Conservation (phyloP, 1,140 invertebrate genomes). For the Ptiloglossa arizonensis region DNA sequence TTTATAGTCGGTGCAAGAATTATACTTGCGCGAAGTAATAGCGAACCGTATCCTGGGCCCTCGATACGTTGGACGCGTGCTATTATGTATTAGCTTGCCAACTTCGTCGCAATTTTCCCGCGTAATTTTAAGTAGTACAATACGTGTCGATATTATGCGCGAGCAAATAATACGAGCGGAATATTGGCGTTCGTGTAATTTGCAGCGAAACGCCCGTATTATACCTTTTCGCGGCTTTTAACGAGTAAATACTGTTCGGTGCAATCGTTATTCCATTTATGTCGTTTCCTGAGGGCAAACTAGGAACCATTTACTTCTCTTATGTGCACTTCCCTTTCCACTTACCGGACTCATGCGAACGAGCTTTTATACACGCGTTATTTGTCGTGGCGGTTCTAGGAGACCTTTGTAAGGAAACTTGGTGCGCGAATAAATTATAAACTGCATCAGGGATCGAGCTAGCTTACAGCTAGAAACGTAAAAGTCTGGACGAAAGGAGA, state of each 20-base stretch:
- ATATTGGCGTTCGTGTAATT: not conserved
- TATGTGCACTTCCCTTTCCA: too few species aligned
- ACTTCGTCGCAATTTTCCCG: not conserved
- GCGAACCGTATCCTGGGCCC: not conserved
- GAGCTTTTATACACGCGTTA: too few species aligned
- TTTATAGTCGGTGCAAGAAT: conserved; percentile 10
- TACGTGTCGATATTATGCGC: not conserved
- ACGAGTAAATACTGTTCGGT: not conserved
- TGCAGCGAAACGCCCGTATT: not conserved
- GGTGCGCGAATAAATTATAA: too few species aligned
- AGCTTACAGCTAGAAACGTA: too few species aligned
- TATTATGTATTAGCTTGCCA: not conserved
- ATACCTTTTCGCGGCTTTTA: not conserved
- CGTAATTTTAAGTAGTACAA: not conserved
- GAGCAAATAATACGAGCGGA: not conserved
- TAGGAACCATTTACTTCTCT: too few species aligned
- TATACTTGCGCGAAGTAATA: conserved; percentile 8
- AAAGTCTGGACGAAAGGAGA: too few species aligned
- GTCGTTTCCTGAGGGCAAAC: not conserved
- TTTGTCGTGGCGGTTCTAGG: too few species aligned
- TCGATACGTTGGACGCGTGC: not conserved
- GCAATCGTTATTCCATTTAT: not conserved
- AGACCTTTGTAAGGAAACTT: too few species aligned
- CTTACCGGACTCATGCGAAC: too few species aligned
- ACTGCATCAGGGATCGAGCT: too few species aligned